Conservation (phyloP, 1,140 invertebrate species). For the Branchinecta lynchi region DNA sequence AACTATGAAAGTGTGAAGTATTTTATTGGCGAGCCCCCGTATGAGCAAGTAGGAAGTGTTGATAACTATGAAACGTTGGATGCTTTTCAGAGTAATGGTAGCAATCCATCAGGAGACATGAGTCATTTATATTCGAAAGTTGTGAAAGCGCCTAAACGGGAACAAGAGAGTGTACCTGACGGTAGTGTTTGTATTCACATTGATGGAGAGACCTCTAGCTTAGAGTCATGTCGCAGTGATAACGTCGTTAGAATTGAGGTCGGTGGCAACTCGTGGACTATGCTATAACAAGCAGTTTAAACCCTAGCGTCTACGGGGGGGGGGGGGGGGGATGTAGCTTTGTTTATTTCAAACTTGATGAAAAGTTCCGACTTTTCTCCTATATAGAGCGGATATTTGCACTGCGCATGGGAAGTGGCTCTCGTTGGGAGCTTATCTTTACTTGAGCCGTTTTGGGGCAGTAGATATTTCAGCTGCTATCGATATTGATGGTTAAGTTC, state of each 20-base stretch:
- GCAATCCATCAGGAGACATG: background rate
- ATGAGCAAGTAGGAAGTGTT: background rate
- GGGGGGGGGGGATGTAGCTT: too few relatives aligned
- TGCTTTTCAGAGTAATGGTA: background rate
- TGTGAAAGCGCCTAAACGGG: background rate
- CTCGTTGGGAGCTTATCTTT: too few relatives aligned
- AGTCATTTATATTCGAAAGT: background rate
- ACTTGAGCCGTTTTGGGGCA: too few relatives aligned
- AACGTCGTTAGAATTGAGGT: conserved; percentile 4
- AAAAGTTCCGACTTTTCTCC: too few relatives aligned
- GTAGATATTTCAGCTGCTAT: too few relatives aligned
- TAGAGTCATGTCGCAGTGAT: background rate
- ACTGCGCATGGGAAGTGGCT: too few relatives aligned
- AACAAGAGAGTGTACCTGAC: background rate
- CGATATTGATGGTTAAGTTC: too few relatives aligned
- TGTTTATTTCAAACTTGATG: too few relatives aligned
- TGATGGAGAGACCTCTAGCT: background rate
- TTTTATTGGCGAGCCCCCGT: background rate
- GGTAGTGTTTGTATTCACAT: background rate
- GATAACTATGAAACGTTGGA: background rate
- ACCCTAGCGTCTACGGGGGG: too few relatives aligned
- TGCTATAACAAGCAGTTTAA: background rate
- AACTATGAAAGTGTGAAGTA: conserved; percentile 5
- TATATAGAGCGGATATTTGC: too few relatives aligned
- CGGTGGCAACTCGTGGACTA: background rate